These are phyloP conservation scores for Entomobrya multifasciata DNA, from an alignment of 2,888 invertebrate species.

Conservation along the genomic window DNA sequence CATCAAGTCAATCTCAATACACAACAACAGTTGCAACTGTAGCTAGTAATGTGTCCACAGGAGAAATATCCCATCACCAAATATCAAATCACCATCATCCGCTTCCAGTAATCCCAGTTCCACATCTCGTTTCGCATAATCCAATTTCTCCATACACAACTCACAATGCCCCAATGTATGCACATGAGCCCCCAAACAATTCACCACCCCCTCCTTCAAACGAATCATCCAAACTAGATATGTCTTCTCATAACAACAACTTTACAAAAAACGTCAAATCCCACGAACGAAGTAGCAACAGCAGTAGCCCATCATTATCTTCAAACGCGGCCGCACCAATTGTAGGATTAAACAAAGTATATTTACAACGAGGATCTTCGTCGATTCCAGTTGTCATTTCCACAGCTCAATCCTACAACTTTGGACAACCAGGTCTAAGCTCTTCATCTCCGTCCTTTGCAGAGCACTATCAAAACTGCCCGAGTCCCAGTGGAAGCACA, in stretches of 20 bases:
- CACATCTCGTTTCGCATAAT: constrained; percentile 59
- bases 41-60: constrained; percentile 16
- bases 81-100: constrained; percentile 44
- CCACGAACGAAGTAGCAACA: constrained; percentile 44
- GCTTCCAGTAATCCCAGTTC: constrained; percentile 45
- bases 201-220: constrained; percentile 40
- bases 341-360: constrained; percentile 52
- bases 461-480: constrained; percentile 56
- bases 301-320: constrained; percentile 60
- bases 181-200: constrained; percentile 22
- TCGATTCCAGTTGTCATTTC: constrained; percentile 68
- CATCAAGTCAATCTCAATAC: constrained; percentile 67
- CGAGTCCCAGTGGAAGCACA: constrained; percentile 73
- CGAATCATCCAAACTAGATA: constrained; percentile 24
- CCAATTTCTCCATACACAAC: constrained; percentile 62
- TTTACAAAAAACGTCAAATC: constrained; percentile 47
- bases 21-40: constrained; percentile 53
- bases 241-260: constrained; percentile 65
- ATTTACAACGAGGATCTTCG: constrained; percentile 63
- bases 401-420: constrained; percentile 47
- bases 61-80: not conserved
- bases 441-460: constrained; percentile 20
- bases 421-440: constrained; percentile 60
- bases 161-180: constrained; percentile 57
- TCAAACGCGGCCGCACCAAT: constrained; percentile 39